These are phyloP conservation scores for Cerastis leucographa DNA, from an alignment of 2,888 invertebrate genomes.

Conservation along the genomic window DNA sequence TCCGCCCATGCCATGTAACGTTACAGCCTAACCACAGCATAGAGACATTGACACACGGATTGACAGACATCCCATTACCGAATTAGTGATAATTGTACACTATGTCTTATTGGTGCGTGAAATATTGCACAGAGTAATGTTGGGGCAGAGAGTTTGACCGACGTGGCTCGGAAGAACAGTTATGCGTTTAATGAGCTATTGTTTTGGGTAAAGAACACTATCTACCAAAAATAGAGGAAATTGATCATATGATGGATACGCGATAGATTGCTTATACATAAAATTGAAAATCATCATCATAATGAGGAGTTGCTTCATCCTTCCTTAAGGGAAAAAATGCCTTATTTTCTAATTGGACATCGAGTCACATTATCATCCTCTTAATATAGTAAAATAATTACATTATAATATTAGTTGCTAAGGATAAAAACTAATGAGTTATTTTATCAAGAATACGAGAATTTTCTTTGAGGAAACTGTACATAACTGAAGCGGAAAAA, in stretches of 20 bases:
- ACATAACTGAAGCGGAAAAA: background rate
- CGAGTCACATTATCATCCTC: background rate
- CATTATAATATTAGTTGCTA: background rate
- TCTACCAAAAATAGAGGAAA: background rate
- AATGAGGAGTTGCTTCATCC: too few species aligned
- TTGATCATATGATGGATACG: background rate
- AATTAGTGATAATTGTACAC: slow-evolving; percentile 80
- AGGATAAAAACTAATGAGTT: background rate
- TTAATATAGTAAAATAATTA: background rate
- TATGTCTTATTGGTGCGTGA: slow-evolving; percentile 71
- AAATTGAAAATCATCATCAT: background rate
- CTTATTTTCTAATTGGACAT: background rate
- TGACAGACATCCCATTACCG: slow-evolving; percentile 80
- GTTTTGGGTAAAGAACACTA: background rate
- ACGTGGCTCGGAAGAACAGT: background rate
- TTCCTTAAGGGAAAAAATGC: background rate
- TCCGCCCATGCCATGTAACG: slow-evolving; percentile 73
- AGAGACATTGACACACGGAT: slow-evolving; percentile 75
- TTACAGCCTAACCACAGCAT: slow-evolving; percentile 72
- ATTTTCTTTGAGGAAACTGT: slow-evolving; percentile 1
- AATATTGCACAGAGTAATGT: slow-evolving; percentile 62
- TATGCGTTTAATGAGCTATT: background rate
- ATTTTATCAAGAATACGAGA: background rate
- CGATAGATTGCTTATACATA: background rate
- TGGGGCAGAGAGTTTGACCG: slow-evolving; percentile 28